Conservation (phyloP, 2,113 vertebrate species). For the Ciconia stormi region DNA sequence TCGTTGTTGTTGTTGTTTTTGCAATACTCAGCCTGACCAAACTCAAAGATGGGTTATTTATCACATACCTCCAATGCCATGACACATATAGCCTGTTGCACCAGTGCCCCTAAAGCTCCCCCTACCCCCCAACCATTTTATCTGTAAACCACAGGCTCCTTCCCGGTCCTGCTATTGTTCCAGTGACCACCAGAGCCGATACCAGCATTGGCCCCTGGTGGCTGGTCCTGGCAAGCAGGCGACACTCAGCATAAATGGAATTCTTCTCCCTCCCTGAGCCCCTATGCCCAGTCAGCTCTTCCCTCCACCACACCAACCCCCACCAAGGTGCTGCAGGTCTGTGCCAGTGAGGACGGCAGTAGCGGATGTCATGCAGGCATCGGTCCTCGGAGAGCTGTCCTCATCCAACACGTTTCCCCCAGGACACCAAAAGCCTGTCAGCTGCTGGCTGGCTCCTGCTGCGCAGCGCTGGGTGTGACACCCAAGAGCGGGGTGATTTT, state of each 20-base stretch:
- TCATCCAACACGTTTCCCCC: neutral
- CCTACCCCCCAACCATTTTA: neutral
- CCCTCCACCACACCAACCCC: accelerated
- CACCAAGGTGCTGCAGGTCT: neutral
- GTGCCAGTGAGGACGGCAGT: neutral
- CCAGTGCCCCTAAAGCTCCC: neutral
- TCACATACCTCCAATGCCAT: neutral
- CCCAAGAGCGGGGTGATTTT: neutral
- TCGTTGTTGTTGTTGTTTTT: neutral
- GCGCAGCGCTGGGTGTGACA: neutral
- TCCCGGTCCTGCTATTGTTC: neutral
- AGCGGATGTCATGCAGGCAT: neutral
- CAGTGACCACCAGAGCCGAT: neutral
- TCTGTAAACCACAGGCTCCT: neutral
- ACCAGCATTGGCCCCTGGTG: neutral
- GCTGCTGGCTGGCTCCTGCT: neutral
- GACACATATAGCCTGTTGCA: neutral
- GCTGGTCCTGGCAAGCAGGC: neutral
- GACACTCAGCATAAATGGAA: neutral
- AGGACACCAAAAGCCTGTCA: neutral
- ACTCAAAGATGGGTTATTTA: neutral
- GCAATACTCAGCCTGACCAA: neutral
- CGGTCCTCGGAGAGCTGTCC: neutral
- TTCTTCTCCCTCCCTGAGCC: neutral
- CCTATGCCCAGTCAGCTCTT: neutral